These are phyloP conservation scores for Pipa parva DNA, from an alignment of 2,113 vertebrate species.

Conservation along the genomic window DNA sequence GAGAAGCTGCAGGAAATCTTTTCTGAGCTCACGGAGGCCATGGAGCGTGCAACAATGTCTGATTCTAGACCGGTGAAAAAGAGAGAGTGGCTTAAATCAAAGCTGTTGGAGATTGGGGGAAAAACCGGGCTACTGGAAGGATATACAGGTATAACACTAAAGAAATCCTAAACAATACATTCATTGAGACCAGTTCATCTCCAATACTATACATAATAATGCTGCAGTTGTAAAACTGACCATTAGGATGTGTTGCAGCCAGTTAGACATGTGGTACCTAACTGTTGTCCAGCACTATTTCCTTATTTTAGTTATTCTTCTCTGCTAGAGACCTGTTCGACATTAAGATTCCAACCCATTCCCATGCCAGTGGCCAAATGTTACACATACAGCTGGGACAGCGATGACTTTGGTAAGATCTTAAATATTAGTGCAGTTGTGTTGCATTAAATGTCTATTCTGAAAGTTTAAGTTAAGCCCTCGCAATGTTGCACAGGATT, in stretches of 20 bases:
- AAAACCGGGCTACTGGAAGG: conserved; percentile 54
- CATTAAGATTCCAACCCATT: conserved; percentile 72
- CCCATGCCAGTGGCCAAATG: conserved; percentile 80
- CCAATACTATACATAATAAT: no score
- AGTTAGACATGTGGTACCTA: no score
- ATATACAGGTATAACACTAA: neutral
- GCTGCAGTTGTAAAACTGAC: no score
- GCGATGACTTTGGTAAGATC: conserved; percentile 89
- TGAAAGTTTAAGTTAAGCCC: no score
- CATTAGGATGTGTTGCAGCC: no score
- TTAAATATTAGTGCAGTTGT: neutral
- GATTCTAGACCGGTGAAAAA: conserved; percentile 53
- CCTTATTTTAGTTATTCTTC: no score
- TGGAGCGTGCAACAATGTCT: conserved; percentile 66
- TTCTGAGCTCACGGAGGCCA: conserved; percentile 54
- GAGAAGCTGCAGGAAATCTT: conserved; percentile 72
- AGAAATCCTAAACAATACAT: no score
- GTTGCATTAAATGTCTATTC: no score
- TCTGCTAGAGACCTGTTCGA: conserved; percentile 49
- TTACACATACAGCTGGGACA: conserved; percentile 85
- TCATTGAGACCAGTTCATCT: no score
- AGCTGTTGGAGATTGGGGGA: conserved; percentile 65
- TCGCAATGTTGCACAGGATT: no score
- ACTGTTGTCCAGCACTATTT: no score
- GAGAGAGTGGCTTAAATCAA: conserved; percentile 61